phyloP scores from a whole-genome alignment of 2,888 invertebrate species.

The Eupsilia transversa region DNA sequence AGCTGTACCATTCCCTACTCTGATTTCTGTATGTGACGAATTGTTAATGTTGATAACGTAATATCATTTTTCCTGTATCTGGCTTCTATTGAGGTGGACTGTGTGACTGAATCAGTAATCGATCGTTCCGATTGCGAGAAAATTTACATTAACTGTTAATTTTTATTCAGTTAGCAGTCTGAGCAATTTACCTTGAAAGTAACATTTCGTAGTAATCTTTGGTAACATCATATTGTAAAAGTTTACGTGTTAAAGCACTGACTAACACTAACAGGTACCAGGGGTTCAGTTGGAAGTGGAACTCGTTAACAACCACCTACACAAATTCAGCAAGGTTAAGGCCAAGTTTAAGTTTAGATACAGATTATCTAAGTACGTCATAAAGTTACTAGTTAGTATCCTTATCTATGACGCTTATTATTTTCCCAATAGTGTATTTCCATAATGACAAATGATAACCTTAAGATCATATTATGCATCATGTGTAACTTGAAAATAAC shows the following conservation, averaged over 20 bases:
- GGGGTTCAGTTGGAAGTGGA: slow-evolving; percentile 31
- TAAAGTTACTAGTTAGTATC: slow-evolving; percentile 6
- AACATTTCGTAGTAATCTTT: slow-evolving; percentile 19
- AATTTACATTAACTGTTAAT: slow-evolving; percentile 36
- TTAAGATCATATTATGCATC: slow-evolving; percentile 6
- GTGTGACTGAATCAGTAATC: slow-evolving; percentile 36
- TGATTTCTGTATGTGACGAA: slow-evolving; percentile 54
- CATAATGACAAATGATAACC: slow-evolving; percentile 37
- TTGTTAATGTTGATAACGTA: slow-evolving; percentile 54
- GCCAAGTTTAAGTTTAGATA: slow-evolving; percentile 36
- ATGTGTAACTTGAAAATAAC: background rate
- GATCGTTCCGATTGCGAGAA: slow-evolving; percentile 24
- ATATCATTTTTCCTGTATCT: slow-evolving; percentile 61
- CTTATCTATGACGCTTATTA: slow-evolving; percentile 24
- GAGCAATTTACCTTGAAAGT: slow-evolving; percentile 41
- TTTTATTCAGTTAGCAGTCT: slow-evolving; percentile 26
- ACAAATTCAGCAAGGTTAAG: slow-evolving; percentile 48
- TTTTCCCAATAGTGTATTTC: slow-evolving; percentile 43
- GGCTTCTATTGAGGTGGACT: slow-evolving; percentile 39
- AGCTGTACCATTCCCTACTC: slow-evolving; percentile 43
- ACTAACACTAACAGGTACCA: slow-evolving; percentile 31
- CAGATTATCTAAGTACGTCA: slow-evolving; percentile 25
- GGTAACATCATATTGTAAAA: slow-evolving; percentile 8
- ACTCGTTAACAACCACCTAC: slow-evolving; percentile 56
- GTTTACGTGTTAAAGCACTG: slow-evolving; percentile 11